phyloP scores from a whole-genome alignment of 1,140 invertebrate genomes.

The Ostrea denselamellosa region DNA sequence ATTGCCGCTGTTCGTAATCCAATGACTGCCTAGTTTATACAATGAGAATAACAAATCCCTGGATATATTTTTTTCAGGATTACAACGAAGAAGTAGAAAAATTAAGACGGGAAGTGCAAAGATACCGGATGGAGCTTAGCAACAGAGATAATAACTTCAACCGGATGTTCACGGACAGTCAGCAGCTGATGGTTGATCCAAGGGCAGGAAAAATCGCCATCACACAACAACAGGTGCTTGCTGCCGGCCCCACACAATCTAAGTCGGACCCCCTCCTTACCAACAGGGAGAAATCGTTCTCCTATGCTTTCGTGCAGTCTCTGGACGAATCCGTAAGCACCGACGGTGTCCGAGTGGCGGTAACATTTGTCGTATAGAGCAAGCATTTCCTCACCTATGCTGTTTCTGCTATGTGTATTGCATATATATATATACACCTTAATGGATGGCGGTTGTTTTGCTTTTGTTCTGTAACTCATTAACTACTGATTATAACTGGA shows the following conservation, averaged over 20 bases:
- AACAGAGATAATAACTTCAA: slow-evolving; percentile 78
- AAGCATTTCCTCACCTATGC: slow-evolving; percentile 1
- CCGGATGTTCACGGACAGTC: slow-evolving; percentile 74
- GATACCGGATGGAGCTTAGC: slow-evolving; percentile 75
- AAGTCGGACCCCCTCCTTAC: not conserved
- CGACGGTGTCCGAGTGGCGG: not conserved
- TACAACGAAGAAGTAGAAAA: slow-evolving; percentile 74
- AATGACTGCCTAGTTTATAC: not conserved
- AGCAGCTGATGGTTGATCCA: slow-evolving; percentile 69
- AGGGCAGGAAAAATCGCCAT: slow-evolving; percentile 63
- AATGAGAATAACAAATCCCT: not conserved
- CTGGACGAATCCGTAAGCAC: slow-evolving; percentile 58
- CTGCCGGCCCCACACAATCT: slow-evolving; percentile 45
- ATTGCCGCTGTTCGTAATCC: too few relatives aligned
- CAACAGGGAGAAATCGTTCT: slow-evolving; percentile 62
- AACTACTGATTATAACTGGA: too few relatives aligned
- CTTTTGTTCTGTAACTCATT: not conserved
- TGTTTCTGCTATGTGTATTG: slow-evolving; percentile 32
- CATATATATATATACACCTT: not conserved
- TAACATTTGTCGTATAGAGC: not conserved
- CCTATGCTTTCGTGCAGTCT: slow-evolving; percentile 64
- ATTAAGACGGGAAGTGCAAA: slow-evolving; percentile 70
- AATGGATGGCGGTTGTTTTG: not conserved
- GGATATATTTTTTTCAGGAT: slow-evolving; percentile 63
- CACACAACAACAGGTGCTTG: slow-evolving; percentile 54